These are phyloP conservation scores for Tenualosa ilisha DNA, from an alignment of 2,797 vertebrate species.

Conservation along the genomic window DNA sequence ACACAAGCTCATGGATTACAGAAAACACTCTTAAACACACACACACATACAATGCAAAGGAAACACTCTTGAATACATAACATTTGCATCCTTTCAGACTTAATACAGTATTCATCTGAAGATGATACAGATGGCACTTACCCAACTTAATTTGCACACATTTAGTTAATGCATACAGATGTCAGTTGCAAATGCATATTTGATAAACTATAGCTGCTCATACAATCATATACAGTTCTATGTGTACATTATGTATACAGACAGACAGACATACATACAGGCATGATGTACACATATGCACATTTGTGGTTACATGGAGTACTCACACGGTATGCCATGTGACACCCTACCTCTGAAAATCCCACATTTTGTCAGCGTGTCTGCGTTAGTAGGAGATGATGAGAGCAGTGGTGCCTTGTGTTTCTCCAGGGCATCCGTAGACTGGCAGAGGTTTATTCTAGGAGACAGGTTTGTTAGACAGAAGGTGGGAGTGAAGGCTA, in stretches of 20 bases:
- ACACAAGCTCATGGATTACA: not conserved
- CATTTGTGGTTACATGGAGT: not conserved
- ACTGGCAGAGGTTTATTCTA: not conserved
- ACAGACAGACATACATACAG: not conserved
- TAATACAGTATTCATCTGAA: too few relatives aligned
- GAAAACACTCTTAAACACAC: constrained; percentile 5
- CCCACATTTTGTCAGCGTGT: not conserved
- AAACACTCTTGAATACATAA: too few relatives aligned
- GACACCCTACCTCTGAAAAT: not conserved
- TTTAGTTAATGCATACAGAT: not conserved
- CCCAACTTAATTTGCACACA: not conserved
- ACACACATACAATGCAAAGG: not conserved
- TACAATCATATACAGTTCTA: not conserved
- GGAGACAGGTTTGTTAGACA: not conserved
- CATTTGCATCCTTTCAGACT: too few relatives aligned
- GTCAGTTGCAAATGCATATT: not conserved
- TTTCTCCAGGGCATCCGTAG: not conserved
- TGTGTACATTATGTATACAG: not conserved
- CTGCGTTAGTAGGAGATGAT: not conserved
- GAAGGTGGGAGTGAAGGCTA: not conserved
- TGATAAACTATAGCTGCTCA: not conserved
- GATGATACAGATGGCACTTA: not conserved
- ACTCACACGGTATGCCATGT: not conserved
- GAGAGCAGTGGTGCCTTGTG: not conserved
- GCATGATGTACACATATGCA: not conserved